Base-by-base conservation (phyloP, 2,888 invertebrate species). In the Cryptophagus acutangulus region DNA sequence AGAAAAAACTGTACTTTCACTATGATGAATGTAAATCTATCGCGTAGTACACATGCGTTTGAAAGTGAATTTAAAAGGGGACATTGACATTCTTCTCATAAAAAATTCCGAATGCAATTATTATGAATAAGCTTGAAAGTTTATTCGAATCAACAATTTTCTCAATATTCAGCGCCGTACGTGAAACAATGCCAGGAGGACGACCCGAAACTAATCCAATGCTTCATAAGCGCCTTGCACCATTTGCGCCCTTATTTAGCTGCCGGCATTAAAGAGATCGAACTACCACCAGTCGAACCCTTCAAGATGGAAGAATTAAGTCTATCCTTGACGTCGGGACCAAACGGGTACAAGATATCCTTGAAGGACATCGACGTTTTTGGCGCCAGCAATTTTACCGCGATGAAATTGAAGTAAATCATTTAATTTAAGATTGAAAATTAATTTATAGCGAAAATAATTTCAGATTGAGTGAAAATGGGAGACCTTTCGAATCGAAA, bases 251-350 rank as follows among this genome's bases (percentile, higher is more conserved):
- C 82, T 0, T 78, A 76, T 57, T 64, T 83, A 46, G 71, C 72
- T 2, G 67, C 61, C 13, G 83, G 81, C 17, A 78, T 82, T 41
- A 74, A 78, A 13, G 82, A 82, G 55, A 79, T 82, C 45, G 76
- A 78, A 35, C 64, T 83, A 50, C 83, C 83, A 1, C 72, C 79
- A 1, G 72, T 82, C 36, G 83, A 84, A 59, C 84, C 84, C 2
- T 76, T 82, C 55, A 66, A 72, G 40, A 73, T 81, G 71, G 78
- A 79, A 45, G 74, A 78, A 49, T 58, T 83, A 16, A 73, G 79
- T 9, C 65, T 84, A 55, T 76, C 69, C 57, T 69, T 68, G 48
- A 79, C 67, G 44, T 77, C 69, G 45, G 79, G 72, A 31, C 73
- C 71, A 38, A 77, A 71, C 58, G 78, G 73, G 39, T 81, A 84